These are phyloP conservation scores for Synergus gifuensis DNA, from an alignment of 2,888 invertebrate genomes.

Conservation along the genomic window DNA sequence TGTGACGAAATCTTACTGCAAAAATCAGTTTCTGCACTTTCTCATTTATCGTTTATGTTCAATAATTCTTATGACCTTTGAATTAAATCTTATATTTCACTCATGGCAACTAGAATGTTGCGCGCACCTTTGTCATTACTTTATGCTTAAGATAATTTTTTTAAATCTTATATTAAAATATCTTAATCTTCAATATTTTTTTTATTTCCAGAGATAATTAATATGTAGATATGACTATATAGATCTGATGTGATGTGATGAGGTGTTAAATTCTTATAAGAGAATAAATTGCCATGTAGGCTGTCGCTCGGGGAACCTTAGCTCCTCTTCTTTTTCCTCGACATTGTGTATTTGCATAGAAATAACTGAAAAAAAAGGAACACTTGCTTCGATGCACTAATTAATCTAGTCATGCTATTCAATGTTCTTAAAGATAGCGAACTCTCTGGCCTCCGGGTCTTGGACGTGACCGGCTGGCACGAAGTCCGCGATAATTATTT, in stretches of 20 bases:
- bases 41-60: not conserved
- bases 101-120: not conserved
- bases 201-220: no score
- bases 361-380: slow-evolving; percentile 7
- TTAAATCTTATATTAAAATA: no score
- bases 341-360: slow-evolving; percentile 16
- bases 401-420: slow-evolving; percentile 45
- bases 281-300: not conserved
- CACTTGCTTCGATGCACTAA: slow-evolving; percentile 44
- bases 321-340: not conserved
- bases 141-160: no score
- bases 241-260: no score
- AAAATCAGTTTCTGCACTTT: not conserved
- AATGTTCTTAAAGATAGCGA: slow-evolving; percentile 45
- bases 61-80: not conserved
- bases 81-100: not conserved
- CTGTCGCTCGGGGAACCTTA: not conserved
- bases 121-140: no score
- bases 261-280: not conserved
- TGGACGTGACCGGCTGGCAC: slow-evolving; percentile 31
- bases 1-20: not conserved
- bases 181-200: no score
- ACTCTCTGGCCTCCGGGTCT: slow-evolving; percentile 21
- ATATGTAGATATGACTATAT: no score
- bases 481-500: slow-evolving; percentile 38